phyloP scores from a whole-genome alignment of 2,888 invertebrate genomes.

The Monoplex corrugatus region DNA sequence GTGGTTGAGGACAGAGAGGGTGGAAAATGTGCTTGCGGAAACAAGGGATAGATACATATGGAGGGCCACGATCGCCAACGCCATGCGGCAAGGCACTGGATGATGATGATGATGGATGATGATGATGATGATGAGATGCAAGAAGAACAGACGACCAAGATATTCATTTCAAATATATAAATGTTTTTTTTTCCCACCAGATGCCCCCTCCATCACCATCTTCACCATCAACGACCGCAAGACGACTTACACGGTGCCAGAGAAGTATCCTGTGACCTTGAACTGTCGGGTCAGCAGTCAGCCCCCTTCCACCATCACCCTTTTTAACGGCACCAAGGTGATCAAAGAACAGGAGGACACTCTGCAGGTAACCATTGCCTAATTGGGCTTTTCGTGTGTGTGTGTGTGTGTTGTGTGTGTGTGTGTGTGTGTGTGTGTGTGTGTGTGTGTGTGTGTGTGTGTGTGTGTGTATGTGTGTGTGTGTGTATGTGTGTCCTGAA shows the following conservation, averaged over 20 bases:
- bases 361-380: not conserved
- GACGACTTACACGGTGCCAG: slow-evolving; percentile 36
- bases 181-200: too few relatives aligned
- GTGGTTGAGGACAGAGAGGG: too few relatives aligned
- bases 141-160: too few relatives aligned
- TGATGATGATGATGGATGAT: too few relatives aligned
- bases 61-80: too few relatives aligned
- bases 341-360: not conserved
- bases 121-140: too few relatives aligned
- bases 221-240: slow-evolving; percentile 49
- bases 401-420: not conserved
- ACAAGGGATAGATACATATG: too few relatives aligned
- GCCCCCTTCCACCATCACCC: slow-evolving; percentile 43
- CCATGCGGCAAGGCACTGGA: too few relatives aligned
- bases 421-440: not conserved
- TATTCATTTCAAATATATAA: too few relatives aligned
- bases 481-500: not conserved
- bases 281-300: slow-evolving; percentile 46
- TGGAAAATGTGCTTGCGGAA: too few relatives aligned
- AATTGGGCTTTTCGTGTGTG: not conserved
- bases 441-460: not conserved
- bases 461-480: not conserved
- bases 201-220: slow-evolving; percentile 46
- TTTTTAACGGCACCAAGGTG: slow-evolving; percentile 48
- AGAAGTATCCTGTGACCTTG: slow-evolving; percentile 48